Evolutionary conservation across 92 coral and sea anemone species (phyloP), one percentile per base, ranked within the genome.

Genomic region (Pocillopora grandis): DNA sequence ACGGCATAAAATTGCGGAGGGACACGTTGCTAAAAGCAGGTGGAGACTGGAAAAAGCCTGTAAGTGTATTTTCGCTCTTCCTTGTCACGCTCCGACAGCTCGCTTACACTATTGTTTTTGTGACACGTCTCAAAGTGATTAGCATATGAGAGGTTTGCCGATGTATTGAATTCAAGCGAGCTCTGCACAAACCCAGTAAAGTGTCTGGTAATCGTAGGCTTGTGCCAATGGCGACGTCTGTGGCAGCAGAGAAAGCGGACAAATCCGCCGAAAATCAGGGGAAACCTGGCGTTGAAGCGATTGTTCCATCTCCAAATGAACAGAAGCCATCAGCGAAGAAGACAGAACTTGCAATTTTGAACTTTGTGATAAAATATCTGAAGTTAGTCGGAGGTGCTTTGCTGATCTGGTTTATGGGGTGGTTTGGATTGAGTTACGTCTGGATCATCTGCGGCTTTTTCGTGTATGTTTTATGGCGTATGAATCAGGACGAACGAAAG

Each of bases 351-450:
- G 92, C 90, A 60, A 86, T 94, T 76, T 84, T 95, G 79, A 94
- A 92, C 84, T 97, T 94, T 84, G 90, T 90, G 67, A 64, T 94
- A 88, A 94, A 92, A 81, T 94, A 94, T 86, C 76, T 94, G 64
- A 97, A 92, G 89, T 91, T 94, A 80, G 98, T 97, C 64, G 98
- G 98, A 6, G 97, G 87, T 48, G 99, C 98, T 64, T 85, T 97
- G 37, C 84, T 90, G 71, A 92, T 97, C 35, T 97, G 99, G 99
- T 89, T 95, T 63, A 90, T 92, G 93, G 99, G 99, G 55, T 93
- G 98, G 90, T 87, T 90, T 68, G 98, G 94, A 11, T 89, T 94
- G 72, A 92, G 96, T 77, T 97, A 94, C 90, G 90, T 89, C 56
- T 97, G 99, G 99, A 85, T 97, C 14, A 78, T 95, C 9, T 85